Percentiles rank a stretch among this genome's conserved stretches.
Conservation (phyloP, 2,888 invertebrate genomes). For the Amphipoea oculea region DNA sequence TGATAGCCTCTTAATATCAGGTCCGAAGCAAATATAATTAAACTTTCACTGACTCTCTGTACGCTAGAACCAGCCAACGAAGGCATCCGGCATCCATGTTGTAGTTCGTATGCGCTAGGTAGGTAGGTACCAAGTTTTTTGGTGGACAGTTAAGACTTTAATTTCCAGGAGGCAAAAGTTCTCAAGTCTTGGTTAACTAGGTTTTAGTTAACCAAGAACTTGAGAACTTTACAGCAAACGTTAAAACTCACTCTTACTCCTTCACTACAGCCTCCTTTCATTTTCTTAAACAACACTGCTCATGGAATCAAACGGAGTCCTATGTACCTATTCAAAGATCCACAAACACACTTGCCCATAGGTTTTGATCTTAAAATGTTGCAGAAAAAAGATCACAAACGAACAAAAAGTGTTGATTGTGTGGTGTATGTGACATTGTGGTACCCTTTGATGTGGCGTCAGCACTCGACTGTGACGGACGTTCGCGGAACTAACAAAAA, state of each 20-base stretch:
- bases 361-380: conserved; percentile 41
- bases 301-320: background rate
- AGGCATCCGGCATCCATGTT: background rate
- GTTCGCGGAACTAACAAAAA: conserved; percentile 67
- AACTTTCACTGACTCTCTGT: background rate
- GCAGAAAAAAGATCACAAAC: conserved; percentile 12
- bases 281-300: background rate
- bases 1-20: background rate
- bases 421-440: conserved; percentile 57
- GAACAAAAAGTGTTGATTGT: conserved; percentile 46
- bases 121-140: background rate
- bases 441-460: conserved; percentile 67
- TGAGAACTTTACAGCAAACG: background rate
- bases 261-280: background rate
- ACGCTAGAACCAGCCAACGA: background rate
- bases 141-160: background rate
- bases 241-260: background rate
- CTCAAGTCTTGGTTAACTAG: background rate
- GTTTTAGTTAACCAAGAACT: too few species aligned
- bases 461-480: conserved; percentile 52
- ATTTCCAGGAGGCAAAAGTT: background rate
- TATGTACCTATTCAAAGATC: background rate
- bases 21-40: background rate
- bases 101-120: background rate
- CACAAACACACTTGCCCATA: background rate